Evolutionary conservation across 2,888 invertebrate genomes (phyloP).

Genomic region (Perithous albicinctus): DNA sequence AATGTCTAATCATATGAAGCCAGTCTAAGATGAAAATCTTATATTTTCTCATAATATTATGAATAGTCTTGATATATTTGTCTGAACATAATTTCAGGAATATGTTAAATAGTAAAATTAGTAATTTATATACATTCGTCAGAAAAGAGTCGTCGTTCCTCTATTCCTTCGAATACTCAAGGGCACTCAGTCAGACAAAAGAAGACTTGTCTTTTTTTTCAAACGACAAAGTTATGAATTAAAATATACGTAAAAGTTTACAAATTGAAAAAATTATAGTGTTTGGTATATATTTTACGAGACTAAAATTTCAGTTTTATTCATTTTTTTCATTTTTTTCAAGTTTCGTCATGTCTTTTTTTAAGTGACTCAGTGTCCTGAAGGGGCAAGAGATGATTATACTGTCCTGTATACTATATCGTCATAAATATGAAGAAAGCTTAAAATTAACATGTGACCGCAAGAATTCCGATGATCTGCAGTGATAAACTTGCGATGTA

Average conservation of each 20-base stretch:
- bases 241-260: too few relatives aligned
- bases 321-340: too few relatives aligned
- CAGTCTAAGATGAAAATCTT: not conserved
- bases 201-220: too few relatives aligned
- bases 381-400: not conserved
- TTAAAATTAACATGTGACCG: not conserved
- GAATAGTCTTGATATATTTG: not conserved
- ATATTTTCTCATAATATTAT: not conserved
- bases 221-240: too few relatives aligned
- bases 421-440: not conserved
- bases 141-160: not conserved
- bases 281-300: too few relatives aligned
- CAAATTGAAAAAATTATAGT: too few relatives aligned
- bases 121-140: not conserved
- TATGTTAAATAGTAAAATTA: not conserved
- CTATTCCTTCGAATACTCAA: too few relatives aligned
- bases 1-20: too few relatives aligned
- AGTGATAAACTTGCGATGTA: not conserved
- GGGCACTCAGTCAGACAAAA: too few relatives aligned
- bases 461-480: not conserved
- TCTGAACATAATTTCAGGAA: not conserved
- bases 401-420: too few relatives aligned
- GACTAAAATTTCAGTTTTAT: too few relatives aligned
- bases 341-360: not conserved
- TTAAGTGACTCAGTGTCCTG: not conserved